Base-by-base conservation (phyloP, 2,113 vertebrate species). In the Polypterus senegalus region DNA sequence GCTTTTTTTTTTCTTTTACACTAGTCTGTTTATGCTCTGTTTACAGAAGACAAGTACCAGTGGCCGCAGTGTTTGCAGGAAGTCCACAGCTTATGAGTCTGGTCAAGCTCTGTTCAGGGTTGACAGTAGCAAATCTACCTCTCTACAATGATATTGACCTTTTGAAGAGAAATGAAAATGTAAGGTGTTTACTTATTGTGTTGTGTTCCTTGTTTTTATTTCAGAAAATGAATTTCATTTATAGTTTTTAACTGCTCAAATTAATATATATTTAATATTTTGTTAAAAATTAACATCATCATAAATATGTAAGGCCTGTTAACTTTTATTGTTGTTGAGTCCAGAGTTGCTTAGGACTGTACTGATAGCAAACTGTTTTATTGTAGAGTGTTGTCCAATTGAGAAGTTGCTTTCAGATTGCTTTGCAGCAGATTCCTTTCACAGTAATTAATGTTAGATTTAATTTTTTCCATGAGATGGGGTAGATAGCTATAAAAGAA, bases 131-230 rank as follows among this genome's bases (percentile, higher is more conserved):
- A 0, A 94, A 86, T 66, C 82, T 97, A 59, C 94, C 93, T 3
- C 76, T 94, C 47, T 94, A 93, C 70, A 90, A 85, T 1, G 91
- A 98, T 72, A 75, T 89, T 61, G 79, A 85, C 70, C 85, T 97
- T 63, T 83, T 94, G 65, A 88, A 80, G 77, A 91, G 91, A 73
- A 93, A 88, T 61, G 92, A 97, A 74, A 88, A 94, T 6, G 94
- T 98, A 78, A 94, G 89, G 27, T 27, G 27, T 27, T 27, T 27
- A 27, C 27, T 27, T 27, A 27, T 27, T 27, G 27, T 27, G 27
- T 27, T 27, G 27, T 27, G 27, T 27, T 27, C 27, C 27, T 27
- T 27, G 27, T 27, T 27, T 27, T 27, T 27, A 27, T 27, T 27
- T 27, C 27, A 27, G 27, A 27, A 27, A 27, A 27, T 27, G 1